Percentiles rank a stretch among this genome's conserved stretches.
These are phyloP conservation scores for Chloebia gouldiae DNA, from an alignment of 2,113 vertebrate species.

Conservation along the genomic window DNA sequence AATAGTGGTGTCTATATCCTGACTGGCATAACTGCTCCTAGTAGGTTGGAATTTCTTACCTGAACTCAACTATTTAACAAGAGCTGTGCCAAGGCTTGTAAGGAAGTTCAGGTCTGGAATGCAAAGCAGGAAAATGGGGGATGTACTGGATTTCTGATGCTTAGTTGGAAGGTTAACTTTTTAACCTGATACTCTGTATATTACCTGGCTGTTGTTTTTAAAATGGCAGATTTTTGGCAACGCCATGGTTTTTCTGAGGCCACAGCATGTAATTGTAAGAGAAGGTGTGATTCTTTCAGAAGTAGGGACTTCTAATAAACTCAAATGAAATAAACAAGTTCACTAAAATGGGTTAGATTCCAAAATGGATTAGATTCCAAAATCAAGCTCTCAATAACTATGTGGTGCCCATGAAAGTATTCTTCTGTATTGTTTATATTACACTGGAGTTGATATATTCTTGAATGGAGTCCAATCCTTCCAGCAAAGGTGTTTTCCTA, in stretches of 20 bases:
- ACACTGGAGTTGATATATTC: not conserved
- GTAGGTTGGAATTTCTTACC: conserved; percentile 12
- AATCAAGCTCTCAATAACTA: not conserved
- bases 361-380: not conserved
- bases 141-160: conserved; percentile 32
- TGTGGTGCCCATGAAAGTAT: not conserved
- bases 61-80: not conserved
- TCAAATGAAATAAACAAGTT: not conserved
- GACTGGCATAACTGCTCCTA: not conserved
- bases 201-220: not conserved
- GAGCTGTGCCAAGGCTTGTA: conserved; percentile 12
- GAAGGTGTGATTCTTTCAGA: not conserved
- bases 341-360: not conserved
- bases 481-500: not conserved
- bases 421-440: not conserved
- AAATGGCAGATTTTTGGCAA: conserved; percentile 14
- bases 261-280: not conserved
- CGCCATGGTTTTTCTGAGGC: not conserved
- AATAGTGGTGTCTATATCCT: not conserved
- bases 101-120: not conserved
- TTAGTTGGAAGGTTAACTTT: not conserved
- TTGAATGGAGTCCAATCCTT: not conserved
- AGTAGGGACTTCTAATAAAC: not conserved
- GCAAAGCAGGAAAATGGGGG: conserved; percentile 9
- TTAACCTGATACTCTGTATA: not conserved